Conservation (phyloP, 2,888 invertebrate species). For the Drosophila austrosaltans region DNA sequence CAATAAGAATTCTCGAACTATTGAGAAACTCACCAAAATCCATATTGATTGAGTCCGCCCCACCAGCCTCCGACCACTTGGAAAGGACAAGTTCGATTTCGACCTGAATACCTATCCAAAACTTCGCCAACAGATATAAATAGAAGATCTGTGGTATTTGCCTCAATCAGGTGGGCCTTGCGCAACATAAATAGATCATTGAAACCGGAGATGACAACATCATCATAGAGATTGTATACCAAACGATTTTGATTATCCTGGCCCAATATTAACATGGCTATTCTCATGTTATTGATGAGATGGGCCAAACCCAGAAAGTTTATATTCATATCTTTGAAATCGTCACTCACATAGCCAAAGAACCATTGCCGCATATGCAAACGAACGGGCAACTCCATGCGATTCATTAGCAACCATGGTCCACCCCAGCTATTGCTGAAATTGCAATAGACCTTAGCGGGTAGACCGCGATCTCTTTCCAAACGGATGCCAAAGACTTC, state of each 20-base stretch:
- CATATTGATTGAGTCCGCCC: constrained; percentile 43
- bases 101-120: constrained; percentile 44
- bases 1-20: background rate
- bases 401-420: constrained; percentile 60
- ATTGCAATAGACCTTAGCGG: constrained; percentile 52
- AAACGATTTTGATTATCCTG: constrained; percentile 51
- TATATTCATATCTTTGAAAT: constrained; percentile 59
- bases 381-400: constrained; percentile 53
- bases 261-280: constrained; percentile 62
- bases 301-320: constrained; percentile 55
- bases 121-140: constrained; percentile 56
- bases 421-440: constrained; percentile 56
- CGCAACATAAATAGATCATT: constrained; percentile 67
- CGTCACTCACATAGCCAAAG: constrained; percentile 59
- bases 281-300: constrained; percentile 55
- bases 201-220: constrained; percentile 61
- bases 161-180: constrained; percentile 56
- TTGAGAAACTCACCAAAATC: constrained; percentile 40
- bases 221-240: constrained; percentile 66
- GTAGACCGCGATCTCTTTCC: constrained; percentile 47
- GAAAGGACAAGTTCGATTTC: constrained; percentile 54
- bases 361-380: constrained; percentile 62
- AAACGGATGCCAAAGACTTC: constrained; percentile 56
- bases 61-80: constrained; percentile 59
- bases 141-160: constrained; percentile 63